phyloP scores from a whole-genome alignment of 2,888 invertebrate species.

The Petrolisthes cinctipes region DNA sequence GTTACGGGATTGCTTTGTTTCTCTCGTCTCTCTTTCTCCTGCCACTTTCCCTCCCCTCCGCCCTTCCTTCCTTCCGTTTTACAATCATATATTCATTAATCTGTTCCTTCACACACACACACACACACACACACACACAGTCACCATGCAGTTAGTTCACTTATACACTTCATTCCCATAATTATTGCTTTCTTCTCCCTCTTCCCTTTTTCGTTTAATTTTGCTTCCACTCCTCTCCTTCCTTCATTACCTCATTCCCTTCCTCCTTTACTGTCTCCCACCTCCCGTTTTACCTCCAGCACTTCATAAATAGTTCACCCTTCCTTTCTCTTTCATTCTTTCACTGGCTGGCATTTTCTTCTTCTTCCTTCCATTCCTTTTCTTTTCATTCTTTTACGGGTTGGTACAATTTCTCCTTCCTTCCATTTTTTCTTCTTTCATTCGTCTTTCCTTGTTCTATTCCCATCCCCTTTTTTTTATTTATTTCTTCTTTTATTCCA shows the following conservation, averaged over 20 bases:
- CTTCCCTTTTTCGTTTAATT: not conserved
- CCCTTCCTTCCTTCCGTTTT: not conserved
- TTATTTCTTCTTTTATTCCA: not conserved
- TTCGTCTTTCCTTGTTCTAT: not conserved
- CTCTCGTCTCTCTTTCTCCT: not conserved
- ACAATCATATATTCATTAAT: not conserved
- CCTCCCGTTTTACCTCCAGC: not conserved
- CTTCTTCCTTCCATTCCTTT: not conserved
- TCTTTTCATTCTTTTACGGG: not conserved
- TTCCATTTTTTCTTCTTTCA: not conserved
- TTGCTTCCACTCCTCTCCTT: not conserved
- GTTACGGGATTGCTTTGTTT: not conserved
- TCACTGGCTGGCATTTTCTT: not conserved
- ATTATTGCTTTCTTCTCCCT: not conserved
- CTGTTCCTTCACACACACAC: too few species aligned
- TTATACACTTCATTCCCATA: too few species aligned
- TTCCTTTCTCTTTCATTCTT: slow-evolving; percentile 1
- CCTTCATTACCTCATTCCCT: not conserved
- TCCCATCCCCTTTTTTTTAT: not conserved
- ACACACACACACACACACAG: too few species aligned
- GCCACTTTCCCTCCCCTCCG: not conserved
- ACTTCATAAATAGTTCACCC: not conserved
- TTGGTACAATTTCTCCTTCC: not conserved
- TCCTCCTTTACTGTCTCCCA: too few species aligned
- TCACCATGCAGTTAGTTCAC: too few species aligned